Conservation (phyloP, 1,140 invertebrate genomes). For the Hycleus cichorii region DNA sequence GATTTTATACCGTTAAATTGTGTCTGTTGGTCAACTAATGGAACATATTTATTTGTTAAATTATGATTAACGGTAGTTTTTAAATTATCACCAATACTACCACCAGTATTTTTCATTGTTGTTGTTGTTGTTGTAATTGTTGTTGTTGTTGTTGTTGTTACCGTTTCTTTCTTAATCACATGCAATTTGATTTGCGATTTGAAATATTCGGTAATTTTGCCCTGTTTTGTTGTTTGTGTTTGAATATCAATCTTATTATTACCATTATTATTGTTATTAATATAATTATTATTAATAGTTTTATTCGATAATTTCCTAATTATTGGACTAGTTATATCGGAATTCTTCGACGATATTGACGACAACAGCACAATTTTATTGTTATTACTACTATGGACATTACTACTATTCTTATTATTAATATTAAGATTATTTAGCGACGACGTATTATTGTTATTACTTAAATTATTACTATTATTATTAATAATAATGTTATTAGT, state of each 20-base stretch:
- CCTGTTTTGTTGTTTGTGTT: constrained; percentile 44
- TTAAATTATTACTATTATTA: constrained; percentile 17
- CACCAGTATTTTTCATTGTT: no score
- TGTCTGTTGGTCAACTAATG: constrained; percentile 24
- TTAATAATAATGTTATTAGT: constrained; percentile 19
- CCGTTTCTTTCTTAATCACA: constrained; percentile 28
- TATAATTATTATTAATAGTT: neutral
- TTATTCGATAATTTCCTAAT: constrained; percentile 7
- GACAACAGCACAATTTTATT: neutral
- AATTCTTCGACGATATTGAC: neutral
- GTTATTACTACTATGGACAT: no score
- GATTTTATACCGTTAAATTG: constrained; percentile 24
- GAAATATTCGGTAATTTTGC: constrained; percentile 74
- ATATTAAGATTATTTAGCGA: neutral
- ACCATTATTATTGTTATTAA: neutral
- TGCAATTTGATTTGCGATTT: constrained; percentile 70
- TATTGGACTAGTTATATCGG: constrained; percentile 8
- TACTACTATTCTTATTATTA: no score
- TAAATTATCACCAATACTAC: no score
- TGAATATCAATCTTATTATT: constrained; percentile 2
- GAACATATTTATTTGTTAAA: constrained; percentile 6
- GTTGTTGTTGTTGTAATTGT: no score
- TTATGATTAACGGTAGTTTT: no score
- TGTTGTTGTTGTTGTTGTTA: neutral
- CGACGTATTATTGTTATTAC: constrained; percentile 8